Evolutionary conservation across 2,888 invertebrate genomes (phyloP).

Genomic region (Drosophila meridiana): DNA sequence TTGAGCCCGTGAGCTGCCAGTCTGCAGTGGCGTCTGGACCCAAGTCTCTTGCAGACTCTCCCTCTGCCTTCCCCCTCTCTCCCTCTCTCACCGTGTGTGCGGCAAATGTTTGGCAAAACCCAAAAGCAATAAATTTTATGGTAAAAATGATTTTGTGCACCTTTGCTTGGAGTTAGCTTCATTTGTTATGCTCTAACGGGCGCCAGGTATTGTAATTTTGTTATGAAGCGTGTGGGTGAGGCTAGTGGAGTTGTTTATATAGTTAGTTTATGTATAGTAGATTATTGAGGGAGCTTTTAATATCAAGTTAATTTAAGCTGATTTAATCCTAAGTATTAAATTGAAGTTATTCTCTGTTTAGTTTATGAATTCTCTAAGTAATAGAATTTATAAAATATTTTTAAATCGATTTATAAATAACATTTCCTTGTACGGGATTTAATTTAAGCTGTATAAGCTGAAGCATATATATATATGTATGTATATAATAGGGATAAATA

Average conservation of each 20-base stretch:
- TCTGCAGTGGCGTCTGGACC: slow-evolving; percentile 23
- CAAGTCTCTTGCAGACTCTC: neutral
- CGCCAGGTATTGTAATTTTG: neutral
- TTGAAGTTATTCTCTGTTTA: no score
- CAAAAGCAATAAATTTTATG: slow-evolving; percentile 77
- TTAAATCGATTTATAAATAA: neutral
- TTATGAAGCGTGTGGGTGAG: neutral
- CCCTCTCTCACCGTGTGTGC: slow-evolving; percentile 50
- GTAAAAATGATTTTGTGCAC: slow-evolving; percentile 74
- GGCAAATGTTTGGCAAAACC: slow-evolving; percentile 47
- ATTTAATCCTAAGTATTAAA: no score
- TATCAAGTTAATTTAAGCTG: neutral
- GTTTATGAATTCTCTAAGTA: no score
- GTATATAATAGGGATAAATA: no score
- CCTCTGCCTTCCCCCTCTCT: neutral
- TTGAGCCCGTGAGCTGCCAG: slow-evolving; percentile 43
- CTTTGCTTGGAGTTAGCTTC: slow-evolving; percentile 45
- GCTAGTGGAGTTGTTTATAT: no score
- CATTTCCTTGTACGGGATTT: neutral
- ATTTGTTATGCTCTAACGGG: slow-evolving; percentile 36
- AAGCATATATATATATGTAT: no score
- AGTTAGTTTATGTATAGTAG: no score
- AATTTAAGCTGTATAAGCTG: neutral
- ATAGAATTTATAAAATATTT: neutral
- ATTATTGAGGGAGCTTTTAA: neutral